Evolutionary conservation across 2,113 vertebrate species (phyloP).

Genomic region (Mohoua ochrocephala): DNA sequence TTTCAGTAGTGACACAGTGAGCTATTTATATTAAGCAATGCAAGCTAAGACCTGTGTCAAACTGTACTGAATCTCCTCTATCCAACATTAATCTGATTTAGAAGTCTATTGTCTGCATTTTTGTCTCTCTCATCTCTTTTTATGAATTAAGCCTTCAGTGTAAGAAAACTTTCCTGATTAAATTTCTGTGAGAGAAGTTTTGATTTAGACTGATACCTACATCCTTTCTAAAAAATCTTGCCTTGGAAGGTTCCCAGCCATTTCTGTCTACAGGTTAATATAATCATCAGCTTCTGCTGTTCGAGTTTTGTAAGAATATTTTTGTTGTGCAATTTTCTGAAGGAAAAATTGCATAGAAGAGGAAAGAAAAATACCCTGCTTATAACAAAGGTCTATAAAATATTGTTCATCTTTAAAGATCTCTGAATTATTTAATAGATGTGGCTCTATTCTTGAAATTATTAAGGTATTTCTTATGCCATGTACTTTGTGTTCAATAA

Average conservation of each 20-base stretch:
- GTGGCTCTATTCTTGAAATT: neutral
- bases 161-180: neutral
- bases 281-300: neutral
- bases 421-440: neutral
- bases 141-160: neutral
- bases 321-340: neutral
- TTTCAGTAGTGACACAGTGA: neutral
- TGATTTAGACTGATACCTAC: neutral
- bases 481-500: neutral
- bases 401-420: neutral
- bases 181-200: neutral
- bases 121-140: neutral
- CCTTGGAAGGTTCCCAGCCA: neutral
- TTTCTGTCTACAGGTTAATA: neutral
- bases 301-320: neutral
- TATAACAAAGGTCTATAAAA: neutral
- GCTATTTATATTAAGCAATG: neutral
- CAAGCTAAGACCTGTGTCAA: neutral
- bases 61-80: neutral
- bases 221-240: neutral
- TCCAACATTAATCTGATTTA: neutral
- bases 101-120: neutral
- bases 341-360: neutral
- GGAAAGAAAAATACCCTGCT: neutral
- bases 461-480: neutral